Percentiles rank a stretch among this genome's conserved stretches.
phyloP scores from a whole-genome alignment of 2,797 vertebrate species.

The Cossypha dichroa region DNA sequence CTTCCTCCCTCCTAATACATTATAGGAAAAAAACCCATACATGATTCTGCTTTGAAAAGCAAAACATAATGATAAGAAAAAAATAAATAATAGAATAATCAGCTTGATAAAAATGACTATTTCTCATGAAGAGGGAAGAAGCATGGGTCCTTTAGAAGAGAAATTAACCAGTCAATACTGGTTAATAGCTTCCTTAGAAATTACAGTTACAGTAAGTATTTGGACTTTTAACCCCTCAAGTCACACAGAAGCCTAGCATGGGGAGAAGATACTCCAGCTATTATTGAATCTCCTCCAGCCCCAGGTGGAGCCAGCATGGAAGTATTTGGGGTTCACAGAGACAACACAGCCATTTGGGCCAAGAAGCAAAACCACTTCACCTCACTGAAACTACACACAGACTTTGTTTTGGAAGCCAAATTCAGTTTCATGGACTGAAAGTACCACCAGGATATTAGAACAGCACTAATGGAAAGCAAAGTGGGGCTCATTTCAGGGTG shows the following conservation, averaged over 20 bases:
- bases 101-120: neutral
- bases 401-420: neutral
- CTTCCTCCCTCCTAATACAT: neutral
- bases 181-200: conserved; percentile 28
- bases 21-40: neutral
- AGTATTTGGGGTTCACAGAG: neutral
- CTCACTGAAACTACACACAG: neutral
- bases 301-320: neutral
- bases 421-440: neutral
- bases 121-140: conserved; percentile 3
- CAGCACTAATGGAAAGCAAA: neutral
- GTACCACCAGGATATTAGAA: neutral
- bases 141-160: neutral
- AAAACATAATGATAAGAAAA: neutral
- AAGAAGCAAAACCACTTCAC: neutral
- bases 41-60: neutral
- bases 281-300: neutral
- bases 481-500: neutral
- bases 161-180: neutral
- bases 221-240: conserved; percentile 22
- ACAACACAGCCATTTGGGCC: neutral
- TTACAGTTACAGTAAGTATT: neutral
- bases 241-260: neutral
- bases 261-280: neutral
- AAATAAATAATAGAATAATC: neutral